A percentile compares a stretch with the other conserved stretches of the same genome.
Evolutionary conservation across 2,113 vertebrate species (phyloP).

Genomic region (Pygoscelis antarcticus): DNA sequence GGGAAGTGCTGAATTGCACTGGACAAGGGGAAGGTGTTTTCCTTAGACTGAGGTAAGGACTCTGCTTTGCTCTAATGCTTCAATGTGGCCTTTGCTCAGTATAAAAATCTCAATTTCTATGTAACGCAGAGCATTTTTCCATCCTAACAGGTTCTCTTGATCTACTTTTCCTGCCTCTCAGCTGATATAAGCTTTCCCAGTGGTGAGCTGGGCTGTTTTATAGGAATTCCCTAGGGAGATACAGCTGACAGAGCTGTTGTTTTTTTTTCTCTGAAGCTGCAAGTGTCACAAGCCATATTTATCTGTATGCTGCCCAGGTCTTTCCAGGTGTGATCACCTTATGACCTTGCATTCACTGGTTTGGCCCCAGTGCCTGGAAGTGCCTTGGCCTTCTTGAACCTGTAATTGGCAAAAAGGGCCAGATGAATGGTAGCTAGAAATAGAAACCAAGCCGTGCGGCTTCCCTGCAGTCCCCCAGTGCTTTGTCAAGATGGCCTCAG

Average conservation of each 20-base stretch:
- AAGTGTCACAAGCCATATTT: not conserved
- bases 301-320: not conserved
- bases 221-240: not conserved
- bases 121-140: not conserved
- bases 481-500: not conserved
- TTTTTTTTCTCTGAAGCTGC: not conserved
- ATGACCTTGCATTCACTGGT: not conserved
- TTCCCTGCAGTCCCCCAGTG: not conserved
- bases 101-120: not conserved
- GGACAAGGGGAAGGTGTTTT: not conserved
- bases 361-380: not conserved
- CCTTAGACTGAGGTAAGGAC: not conserved
- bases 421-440: not conserved
- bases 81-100: not conserved
- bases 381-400: not conserved
- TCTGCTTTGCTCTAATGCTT: not conserved
- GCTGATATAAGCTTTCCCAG: not conserved
- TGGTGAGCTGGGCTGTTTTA: not conserved
- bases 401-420: not conserved
- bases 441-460: not conserved
- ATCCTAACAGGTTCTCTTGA: not conserved
- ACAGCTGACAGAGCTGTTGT: not conserved
- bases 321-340: not conserved
- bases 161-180: not conserved
- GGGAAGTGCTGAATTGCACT: not conserved